These are phyloP conservation scores for Octopus sinensis DNA, from an alignment of 1,140 invertebrate genomes.

Conservation along the genomic window DNA sequence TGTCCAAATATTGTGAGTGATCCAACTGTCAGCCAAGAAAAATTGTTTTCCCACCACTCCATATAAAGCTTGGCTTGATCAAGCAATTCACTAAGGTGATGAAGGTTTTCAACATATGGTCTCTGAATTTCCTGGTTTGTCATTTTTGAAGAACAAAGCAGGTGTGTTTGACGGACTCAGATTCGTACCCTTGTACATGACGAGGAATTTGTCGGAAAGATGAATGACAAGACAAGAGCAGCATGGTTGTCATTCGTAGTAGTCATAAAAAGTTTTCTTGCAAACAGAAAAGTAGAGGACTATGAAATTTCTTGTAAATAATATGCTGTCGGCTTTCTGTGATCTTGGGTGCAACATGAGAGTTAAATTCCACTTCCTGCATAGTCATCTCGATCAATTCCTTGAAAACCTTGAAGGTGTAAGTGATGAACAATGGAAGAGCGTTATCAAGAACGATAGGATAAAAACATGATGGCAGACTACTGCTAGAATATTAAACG, in stretches of 20 bases:
- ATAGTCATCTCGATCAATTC: constrained; percentile 4
- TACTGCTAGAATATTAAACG: constrained; percentile 1
- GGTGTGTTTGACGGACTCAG: constrained; percentile 3
- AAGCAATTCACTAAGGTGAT: constrained; percentile 4
- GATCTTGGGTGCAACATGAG: constrained; percentile 1
- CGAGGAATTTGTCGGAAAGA: constrained; percentile 6
- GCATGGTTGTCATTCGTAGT: constrained; percentile 3
- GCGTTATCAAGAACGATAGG: not conserved
- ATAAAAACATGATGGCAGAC: constrained; percentile 6
- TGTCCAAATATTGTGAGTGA: constrained; percentile 2
- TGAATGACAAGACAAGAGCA: not conserved
- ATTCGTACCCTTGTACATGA: constrained; percentile 7
- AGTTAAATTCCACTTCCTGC: constrained; percentile 1
- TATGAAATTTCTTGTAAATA: not conserved
- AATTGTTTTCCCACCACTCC: constrained; percentile 1
- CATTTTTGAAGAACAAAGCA: not conserved
- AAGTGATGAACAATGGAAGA: not conserved
- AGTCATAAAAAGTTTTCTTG: constrained; percentile 1
- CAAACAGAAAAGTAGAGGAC: not conserved
- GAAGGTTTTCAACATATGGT: constrained; percentile 1
- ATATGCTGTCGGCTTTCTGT: constrained; percentile 3
- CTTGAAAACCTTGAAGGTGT: not conserved
- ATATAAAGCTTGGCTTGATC: not conserved
- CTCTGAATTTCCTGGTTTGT: constrained; percentile 1
- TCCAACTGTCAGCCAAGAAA: constrained; percentile 4